Evolutionary conservation across 2,888 invertebrate species (phyloP), one percentile per base, ranked within the genome.

Genomic region (Polyommatus icarus): DNA sequence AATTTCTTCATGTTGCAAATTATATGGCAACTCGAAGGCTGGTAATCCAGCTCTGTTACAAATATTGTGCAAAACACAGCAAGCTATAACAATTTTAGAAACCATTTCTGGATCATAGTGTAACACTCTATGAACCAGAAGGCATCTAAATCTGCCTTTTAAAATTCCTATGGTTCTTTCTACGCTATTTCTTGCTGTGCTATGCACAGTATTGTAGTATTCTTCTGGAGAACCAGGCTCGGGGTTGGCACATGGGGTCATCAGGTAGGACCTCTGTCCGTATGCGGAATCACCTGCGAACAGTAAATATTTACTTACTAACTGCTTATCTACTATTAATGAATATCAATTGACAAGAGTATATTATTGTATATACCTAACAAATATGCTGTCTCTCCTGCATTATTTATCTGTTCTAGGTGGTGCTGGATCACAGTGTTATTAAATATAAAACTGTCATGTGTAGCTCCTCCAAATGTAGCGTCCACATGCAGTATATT

Each of bases 181-280:
- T 0, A 50, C 46, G 7, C 12, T 12, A 12, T 50, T 12, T 50
- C 46, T 50, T 50, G 46, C 46, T 8, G 46, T 12, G 10, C 1
- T 12, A 40, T 40, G 40, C 40, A 40, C 7, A 40, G 6, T 40
- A 40, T 50, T 50, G 46, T 50, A 50, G 12, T 59, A 1, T 59
- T 59, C 59, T 59, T 59, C 59, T 59, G 20, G 59, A 59, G 59
- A 59, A 59, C 46, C 46, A 46, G 46, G n/a, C 20, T 59, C 59
- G 4, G 20, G 59, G 20, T 59, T 20, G 20, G 59, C 59, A 59
- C 59, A 59, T 59, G 59, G 59, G 20, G 59, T 59, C 59, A 59
- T 59, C 59, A 59, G 4, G 59, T 59, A 59, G 59, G 59, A 59
- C 20, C 59, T 59, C 59, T 20, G 20, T 59, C 59, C 59, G 8